Base-by-base conservation (phyloP, 1,140 invertebrate species). In the Calliphora vicina region DNA sequence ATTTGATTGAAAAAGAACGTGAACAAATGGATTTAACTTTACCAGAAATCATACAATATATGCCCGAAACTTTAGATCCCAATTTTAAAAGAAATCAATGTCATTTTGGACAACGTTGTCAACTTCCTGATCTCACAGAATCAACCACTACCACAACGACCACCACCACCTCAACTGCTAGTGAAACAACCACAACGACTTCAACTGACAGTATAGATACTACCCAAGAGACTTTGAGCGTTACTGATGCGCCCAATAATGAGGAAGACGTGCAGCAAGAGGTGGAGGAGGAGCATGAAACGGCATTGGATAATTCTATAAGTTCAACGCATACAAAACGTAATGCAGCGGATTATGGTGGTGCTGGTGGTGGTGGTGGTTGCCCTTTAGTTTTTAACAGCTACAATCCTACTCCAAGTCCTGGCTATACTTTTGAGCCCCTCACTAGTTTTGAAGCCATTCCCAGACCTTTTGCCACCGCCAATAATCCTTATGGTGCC, bases 11-110 rank as follows among this genome's bases (percentile, higher is more conserved):
- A 83, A 86, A 80, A 25, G 88, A 89, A 27, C 86, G 87, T 9
- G 84, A 85, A 9, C 84, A 88, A 9, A 84, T 85, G 6, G 88
- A 89, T 82, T 80, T 89, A 8, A 89, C 86, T 1, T 85, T 86
- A 0, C 61, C 88, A 6, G 88, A 90, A 83, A 90, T 90, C 20
- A 87, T 90, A 82, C 88, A 90, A 82, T 90, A 82, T 15, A 89
- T 90, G 88, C 88, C 88, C 25, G 88, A 90, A 83, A 85, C 88
- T 1, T 84, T 90, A 17, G 85, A 84, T 83, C 87, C 88, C 4
- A 83, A 85, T 67, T 90, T 88, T 9, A 88, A 87, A 67, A 86
- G 85, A 9, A 85, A 86, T 8, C 87, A 86, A 71, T 89, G 88
- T 45, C 86, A 88, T 13, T 85, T 84, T 81, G 87, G 86, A n/a